Percentiles rank a stretch among this genome's conserved stretches.
Evolutionary conservation across 2,888 invertebrate genomes (phyloP).

Genomic region (Diplazon laetatorius): DNA sequence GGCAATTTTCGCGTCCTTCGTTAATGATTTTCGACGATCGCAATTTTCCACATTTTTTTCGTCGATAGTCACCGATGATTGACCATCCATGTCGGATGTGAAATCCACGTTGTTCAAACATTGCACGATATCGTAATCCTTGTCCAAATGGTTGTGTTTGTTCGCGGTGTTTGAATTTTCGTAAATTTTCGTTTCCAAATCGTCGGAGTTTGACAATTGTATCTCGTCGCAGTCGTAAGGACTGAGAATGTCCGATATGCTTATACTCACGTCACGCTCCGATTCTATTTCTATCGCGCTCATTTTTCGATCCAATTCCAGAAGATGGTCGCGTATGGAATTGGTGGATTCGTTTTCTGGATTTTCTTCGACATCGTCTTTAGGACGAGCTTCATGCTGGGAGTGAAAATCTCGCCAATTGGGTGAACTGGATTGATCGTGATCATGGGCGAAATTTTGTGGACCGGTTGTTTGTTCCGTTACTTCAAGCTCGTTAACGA

Average conservation of each 20-base stretch:
- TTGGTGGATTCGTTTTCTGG: constrained; percentile 27
- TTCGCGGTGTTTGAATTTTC: constrained; percentile 6
- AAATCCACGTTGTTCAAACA: constrained; percentile 44
- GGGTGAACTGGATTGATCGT: background rate
- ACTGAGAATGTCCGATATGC: constrained; percentile 66
- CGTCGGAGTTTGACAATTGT: constrained; percentile 52
- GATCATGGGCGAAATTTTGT: background rate
- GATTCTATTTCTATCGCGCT: constrained; percentile 64
- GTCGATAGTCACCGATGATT: background rate
- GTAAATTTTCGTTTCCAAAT: constrained; percentile 34
- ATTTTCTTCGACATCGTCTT: constrained; percentile 2
- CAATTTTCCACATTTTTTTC: background rate
- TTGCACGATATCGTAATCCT: constrained; percentile 50
- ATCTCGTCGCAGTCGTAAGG: constrained; percentile 65
- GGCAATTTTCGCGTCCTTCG: constrained; percentile 22
- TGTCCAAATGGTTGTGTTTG: constrained; percentile 8
- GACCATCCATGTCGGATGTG: constrained; percentile 20
- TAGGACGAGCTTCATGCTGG: background rate
- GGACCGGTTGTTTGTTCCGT: background rate
- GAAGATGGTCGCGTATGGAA: constrained; percentile 62
- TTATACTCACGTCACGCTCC: constrained; percentile 60
- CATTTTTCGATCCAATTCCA: constrained; percentile 70
- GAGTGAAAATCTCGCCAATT: constrained; percentile 12
- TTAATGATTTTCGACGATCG: constrained; percentile 3
- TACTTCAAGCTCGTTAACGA: constrained; percentile 2